Evolutionary conservation across 1,140 invertebrate genomes (phyloP), one percentile per base, ranked within the genome.

Genomic region (Nylanderia fulva): DNA sequence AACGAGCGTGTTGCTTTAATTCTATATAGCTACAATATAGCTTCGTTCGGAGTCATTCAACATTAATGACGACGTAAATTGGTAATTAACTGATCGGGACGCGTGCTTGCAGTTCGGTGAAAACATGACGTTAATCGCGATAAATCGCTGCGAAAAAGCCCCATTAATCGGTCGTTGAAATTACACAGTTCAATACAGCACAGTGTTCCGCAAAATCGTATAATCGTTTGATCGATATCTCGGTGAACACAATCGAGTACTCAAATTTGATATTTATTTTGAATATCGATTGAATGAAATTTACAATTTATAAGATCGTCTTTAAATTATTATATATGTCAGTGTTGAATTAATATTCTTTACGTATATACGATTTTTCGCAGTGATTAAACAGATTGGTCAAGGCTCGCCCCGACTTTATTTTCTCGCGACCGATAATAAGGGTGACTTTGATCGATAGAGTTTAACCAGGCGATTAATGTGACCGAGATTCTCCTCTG

Each of bases 41-140:
- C 52, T 71, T 21, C 9, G 18, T n/a, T 0, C 21, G 52, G 24
- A 52, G n/a, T 82, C 52, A 72, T 82, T 45, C 13, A 52, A 42
- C 54, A 18, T 82, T 82, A 82, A 82, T 72, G 66, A 71, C 18
- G 18, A 72, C n/a, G 29, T 71, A 82, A 82, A 82, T 82, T 82
- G 24, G 4, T 72, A 42, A 72, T 72, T 15, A 45, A 58, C 68
- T 52, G 61, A 52, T 11, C n/a, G 29, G n/a, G n/a, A n/a, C n/a
- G 29, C 29, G 21, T 48, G 11, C 39, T 27, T 24, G 39, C 56
- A 18, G 36, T 76, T 42, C 33, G 45, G 3, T 36, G 77, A 45
- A 56, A 61, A 42, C 18, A 33, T 58, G 33, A 71, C 36, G 52
- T 72, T 82, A 71, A 82, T 82, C 39, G 66, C 36, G 36, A 72